phyloP scores from a whole-genome alignment of 2,113 vertebrate species.

The Accipiter cooperii region DNA sequence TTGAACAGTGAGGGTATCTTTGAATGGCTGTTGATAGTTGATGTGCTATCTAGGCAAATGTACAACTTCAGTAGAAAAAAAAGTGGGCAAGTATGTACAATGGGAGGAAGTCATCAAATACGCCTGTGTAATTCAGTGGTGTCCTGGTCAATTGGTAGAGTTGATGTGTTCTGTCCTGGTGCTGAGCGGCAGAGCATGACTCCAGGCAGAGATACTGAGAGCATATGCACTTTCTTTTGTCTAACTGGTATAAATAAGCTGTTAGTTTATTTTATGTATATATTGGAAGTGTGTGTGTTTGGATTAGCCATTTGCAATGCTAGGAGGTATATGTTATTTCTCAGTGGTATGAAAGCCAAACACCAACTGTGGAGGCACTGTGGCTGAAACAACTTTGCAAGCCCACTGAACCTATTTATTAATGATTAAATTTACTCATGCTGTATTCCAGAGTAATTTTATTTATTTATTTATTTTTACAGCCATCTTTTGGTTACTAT shows the following conservation, averaged over 20 bases:
- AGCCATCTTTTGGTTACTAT: conserved; percentile 96
- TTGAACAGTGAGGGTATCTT: neutral
- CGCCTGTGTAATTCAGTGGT: neutral
- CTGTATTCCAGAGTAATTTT: neutral
- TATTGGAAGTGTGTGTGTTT: neutral
- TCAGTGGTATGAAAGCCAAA: neutral
- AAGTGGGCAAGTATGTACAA: neutral
- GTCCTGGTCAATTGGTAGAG: neutral
- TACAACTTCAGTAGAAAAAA: neutral
- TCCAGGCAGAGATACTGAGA: neutral
- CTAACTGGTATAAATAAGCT: neutral
- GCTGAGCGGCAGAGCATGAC: neutral
- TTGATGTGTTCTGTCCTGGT: neutral
- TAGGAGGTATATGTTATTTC: neutral
- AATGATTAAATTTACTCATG: neutral
- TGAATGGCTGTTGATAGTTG: neutral
- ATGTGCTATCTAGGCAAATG: neutral
- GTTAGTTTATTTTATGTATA: neutral
- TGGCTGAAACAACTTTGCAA: neutral
- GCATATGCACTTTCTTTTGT: neutral
- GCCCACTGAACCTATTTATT: neutral
- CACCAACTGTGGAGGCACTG: neutral
- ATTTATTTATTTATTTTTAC: conserved; percentile 28
- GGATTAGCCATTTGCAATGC: neutral
- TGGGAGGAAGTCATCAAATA: neutral